Percentiles rank a stretch among this genome's conserved stretches.
Conservation (phyloP, 2,888 invertebrate genomes). For the Arrhopalites spinosus region DNA sequence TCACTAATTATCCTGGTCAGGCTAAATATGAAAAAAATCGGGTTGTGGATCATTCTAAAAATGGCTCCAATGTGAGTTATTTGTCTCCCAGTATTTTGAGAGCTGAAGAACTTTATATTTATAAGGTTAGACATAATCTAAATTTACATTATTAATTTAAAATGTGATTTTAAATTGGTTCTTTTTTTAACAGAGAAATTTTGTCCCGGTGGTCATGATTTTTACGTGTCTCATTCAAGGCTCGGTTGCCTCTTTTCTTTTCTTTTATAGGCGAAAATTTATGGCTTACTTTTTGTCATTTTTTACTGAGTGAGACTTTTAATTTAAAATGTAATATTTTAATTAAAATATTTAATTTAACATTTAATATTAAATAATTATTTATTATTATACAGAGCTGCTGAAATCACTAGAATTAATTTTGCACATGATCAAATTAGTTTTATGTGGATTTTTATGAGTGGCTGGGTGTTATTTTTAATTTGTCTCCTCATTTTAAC, state of each 20-base stretch:
- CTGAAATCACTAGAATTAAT: constrained; percentile 3
- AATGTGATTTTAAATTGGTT: too few relatives aligned
- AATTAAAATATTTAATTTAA: background rate
- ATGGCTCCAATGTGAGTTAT: background rate
- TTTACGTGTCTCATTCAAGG: background rate
- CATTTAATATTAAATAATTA: background rate
- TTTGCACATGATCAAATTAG: background rate
- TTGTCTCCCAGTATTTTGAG: background rate
- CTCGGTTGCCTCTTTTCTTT: background rate
- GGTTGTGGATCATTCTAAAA: background rate
- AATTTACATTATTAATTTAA: too few relatives aligned
- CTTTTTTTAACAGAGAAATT: too few relatives aligned
- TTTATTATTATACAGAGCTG: background rate
- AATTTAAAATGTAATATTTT: background rate
- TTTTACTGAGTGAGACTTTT: background rate
- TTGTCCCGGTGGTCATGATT: background rate
- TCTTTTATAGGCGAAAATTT: background rate
- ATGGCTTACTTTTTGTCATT: constrained; percentile 7
- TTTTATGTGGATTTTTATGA: constrained; percentile 15
- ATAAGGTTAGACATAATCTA: too few relatives aligned
- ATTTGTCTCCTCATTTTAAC: background rate
- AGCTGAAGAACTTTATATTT: background rate
- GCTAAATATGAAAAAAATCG: background rate
- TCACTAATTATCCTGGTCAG: background rate
- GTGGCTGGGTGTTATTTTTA: background rate